These are phyloP conservation scores for Monodelphis domestica DNA, from an alignment of 2,797 vertebrate species.

Conservation along the genomic window DNA sequence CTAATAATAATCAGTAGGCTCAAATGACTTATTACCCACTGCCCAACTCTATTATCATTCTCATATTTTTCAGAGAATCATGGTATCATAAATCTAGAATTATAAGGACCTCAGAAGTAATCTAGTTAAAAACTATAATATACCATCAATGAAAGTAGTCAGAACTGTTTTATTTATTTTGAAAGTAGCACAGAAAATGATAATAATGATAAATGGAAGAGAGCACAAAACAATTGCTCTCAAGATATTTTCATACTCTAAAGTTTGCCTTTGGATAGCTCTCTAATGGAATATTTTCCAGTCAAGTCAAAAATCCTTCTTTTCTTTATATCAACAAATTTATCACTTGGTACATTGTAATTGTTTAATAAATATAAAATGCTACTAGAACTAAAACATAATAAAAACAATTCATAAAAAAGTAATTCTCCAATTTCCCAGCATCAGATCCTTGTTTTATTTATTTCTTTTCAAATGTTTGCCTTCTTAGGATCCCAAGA, in stretches of 20 bases:
- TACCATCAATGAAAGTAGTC: neutral
- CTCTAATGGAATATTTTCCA: neutral
- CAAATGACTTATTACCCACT: neutral
- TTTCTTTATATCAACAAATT: neutral
- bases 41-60: neutral
- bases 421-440: neutral
- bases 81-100: neutral
- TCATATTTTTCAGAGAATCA: neutral
- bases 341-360: neutral
- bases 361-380: neutral
- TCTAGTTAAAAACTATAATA: neutral
- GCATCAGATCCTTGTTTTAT: slow-evolving; percentile 5
- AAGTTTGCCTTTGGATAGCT: neutral
- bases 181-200: neutral
- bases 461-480: slow-evolving; percentile 28
- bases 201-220: neutral
- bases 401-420: neutral
- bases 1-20: neutral
- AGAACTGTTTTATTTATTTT: neutral
- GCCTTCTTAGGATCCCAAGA: slow-evolving; percentile 9
- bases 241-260: neutral
- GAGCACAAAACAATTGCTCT: neutral
- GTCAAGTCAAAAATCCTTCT: neutral
- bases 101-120: neutral
- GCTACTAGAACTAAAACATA: neutral